Conservation (phyloP, 2,797 vertebrate genomes). For the Pteropus rufus region DNA sequence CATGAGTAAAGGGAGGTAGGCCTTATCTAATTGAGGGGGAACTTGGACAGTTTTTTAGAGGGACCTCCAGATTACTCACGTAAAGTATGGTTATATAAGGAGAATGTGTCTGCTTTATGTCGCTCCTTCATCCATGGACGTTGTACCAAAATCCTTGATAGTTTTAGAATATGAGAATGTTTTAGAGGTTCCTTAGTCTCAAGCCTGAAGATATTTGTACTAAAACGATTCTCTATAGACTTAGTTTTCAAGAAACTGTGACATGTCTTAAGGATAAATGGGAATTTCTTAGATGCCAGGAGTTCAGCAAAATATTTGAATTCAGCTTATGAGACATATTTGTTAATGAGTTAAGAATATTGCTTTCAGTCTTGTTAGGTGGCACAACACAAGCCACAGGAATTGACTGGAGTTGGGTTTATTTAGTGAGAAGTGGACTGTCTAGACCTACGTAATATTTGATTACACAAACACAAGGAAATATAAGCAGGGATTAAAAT, state of each 20-base stretch:
- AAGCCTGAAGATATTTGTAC: neutral
- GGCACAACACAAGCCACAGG: neutral
- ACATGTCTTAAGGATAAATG: neutral
- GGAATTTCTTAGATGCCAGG: neutral
- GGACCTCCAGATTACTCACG: neutral
- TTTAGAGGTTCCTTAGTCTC: neutral
- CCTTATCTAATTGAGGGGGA: neutral
- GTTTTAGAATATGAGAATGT: neutral
- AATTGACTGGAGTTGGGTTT: neutral
- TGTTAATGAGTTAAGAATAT: conserved; percentile 8
- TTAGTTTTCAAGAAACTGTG: conserved; percentile 16
- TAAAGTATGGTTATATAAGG: neutral
- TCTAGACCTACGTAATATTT: neutral
- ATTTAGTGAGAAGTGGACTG: neutral
- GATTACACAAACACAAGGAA: neutral
- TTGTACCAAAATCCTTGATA: neutral
- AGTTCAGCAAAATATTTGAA: conserved; percentile 30
- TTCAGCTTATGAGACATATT: neutral
- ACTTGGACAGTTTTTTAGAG: neutral
- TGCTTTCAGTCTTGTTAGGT: neutral
- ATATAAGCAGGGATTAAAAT: neutral
- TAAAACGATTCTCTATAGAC: neutral
- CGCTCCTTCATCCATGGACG: neutral
- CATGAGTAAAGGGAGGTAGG: neutral
- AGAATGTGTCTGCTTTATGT: neutral